Evolutionary conservation across 2,113 vertebrate species (phyloP).

Genomic region (Cyanoliseus patagonus): DNA sequence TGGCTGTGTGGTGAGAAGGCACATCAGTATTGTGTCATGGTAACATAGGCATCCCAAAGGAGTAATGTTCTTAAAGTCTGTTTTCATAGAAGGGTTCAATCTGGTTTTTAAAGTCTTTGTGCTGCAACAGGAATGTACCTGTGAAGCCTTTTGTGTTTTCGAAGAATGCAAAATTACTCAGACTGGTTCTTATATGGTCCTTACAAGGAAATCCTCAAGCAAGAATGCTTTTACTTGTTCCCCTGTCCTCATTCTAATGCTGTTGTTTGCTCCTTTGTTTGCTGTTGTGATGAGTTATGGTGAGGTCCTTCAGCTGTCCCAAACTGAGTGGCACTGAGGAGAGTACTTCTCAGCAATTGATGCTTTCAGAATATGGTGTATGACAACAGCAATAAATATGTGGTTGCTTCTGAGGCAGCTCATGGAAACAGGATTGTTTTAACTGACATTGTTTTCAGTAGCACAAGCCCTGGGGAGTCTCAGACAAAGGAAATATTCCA

Average conservation of each 20-base stretch:
- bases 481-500: constrained; percentile 47
- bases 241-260: background rate
- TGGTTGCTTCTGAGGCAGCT: constrained; percentile 16
- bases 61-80: background rate
- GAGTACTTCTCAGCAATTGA: background rate
- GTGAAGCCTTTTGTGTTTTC: background rate
- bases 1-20: background rate
- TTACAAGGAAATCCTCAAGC: background rate
- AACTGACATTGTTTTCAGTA: constrained; percentile 56
- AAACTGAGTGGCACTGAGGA: background rate
- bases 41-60: accelerated
- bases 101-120: background rate
- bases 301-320: background rate
- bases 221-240: background rate
- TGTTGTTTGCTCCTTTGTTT: background rate
- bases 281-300: background rate
- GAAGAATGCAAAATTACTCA: background rate
- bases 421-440: background rate
- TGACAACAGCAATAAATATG: background rate
- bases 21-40: accelerated
- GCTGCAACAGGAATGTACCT: accelerated
- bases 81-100: background rate
- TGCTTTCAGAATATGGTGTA: background rate
- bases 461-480: constrained; percentile 21
- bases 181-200: accelerated